A percentile compares a stretch with the other conserved stretches of the same genome.
Evolutionary conservation across 1,140 invertebrate genomes (phyloP).

Genomic region (Diabrotica virgifera): DNA sequence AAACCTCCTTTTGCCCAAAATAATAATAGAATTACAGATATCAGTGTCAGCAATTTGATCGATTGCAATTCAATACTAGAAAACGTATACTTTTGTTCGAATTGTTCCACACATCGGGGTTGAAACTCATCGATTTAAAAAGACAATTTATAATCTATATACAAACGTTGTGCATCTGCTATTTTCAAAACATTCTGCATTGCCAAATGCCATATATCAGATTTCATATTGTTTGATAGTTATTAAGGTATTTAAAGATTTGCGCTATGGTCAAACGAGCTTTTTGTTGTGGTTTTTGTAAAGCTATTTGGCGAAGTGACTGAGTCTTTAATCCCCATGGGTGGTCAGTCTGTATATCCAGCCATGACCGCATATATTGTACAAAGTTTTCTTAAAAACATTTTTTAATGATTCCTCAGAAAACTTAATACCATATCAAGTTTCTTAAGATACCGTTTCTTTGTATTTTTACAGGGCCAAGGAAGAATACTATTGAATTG

Average conservation of each 20-base stretch:
- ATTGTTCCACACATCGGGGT: slow-evolving; percentile 4
- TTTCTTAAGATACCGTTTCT: no score
- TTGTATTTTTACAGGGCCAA: no score
- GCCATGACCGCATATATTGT: no score
- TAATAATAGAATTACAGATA: slow-evolving; percentile 19
- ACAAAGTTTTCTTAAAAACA: no score
- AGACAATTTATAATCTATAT: slow-evolving; percentile 21
- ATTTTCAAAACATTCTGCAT: slow-evolving; percentile 9
- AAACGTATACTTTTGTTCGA: slow-evolving; percentile 17
- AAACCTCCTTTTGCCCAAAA: slow-evolving; percentile 7
- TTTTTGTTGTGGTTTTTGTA: slow-evolving; percentile 1
- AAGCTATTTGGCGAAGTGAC: no score
- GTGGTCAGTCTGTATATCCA: no score
- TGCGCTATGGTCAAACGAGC: slow-evolving; percentile 15
- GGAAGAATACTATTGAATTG: no score
- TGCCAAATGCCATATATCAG: slow-evolving; percentile 18
- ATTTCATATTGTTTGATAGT: slow-evolving; percentile 16
- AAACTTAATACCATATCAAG: no score
- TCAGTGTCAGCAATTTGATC: slow-evolving; percentile 18
- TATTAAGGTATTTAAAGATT: slow-evolving; percentile 11
- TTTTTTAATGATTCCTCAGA: no score
- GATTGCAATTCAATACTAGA: slow-evolving; percentile 15
- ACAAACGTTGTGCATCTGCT: slow-evolving; percentile 16
- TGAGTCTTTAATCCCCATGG: no score
- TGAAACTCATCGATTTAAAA: slow-evolving; percentile 16